A percentile compares a stretch with the other conserved stretches of the same genome.
phyloP scores from a whole-genome alignment of 2,113 vertebrate genomes.

The Hydropotes inermis region DNA sequence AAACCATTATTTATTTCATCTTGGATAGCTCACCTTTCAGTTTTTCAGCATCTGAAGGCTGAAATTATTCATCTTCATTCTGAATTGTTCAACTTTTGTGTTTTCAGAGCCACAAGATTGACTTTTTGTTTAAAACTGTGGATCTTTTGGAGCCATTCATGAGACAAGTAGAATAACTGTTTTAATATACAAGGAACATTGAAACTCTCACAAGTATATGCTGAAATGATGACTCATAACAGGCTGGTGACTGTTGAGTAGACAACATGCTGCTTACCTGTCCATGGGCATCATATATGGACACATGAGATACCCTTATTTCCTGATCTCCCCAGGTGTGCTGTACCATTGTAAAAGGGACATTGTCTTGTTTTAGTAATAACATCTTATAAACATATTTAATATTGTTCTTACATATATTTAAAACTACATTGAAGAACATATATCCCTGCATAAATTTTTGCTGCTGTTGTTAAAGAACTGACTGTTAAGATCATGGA shows the following conservation, averaged over 20 bases:
- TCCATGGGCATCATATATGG: fast-evolving
- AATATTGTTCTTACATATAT: background rate
- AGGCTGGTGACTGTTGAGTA: background rate
- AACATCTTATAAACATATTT: background rate
- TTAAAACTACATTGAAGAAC: background rate
- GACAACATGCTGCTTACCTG: background rate
- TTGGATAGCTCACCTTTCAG: slow-evolving; percentile 52
- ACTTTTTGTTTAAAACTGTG: background rate
- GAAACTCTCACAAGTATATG: background rate
- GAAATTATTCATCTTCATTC: background rate
- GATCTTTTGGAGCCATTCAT: background rate
- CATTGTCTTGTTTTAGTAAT: background rate
- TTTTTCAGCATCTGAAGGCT: slow-evolving; percentile 31
- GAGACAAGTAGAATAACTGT: background rate
- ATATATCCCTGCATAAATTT: background rate
- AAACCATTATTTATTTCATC: slow-evolving; percentile 71
- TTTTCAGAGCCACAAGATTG: background rate
- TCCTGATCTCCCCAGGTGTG: background rate
- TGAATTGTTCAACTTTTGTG: background rate
- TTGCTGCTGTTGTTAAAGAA: background rate
- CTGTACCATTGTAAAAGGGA: background rate
- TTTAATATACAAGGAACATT: background rate
- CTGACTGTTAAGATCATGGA: background rate
- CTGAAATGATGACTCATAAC: background rate
- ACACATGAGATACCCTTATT: background rate